These are phyloP conservation scores for Gandaritis pyraliata DNA, from an alignment of 2,888 invertebrate genomes.

Conservation along the genomic window DNA sequence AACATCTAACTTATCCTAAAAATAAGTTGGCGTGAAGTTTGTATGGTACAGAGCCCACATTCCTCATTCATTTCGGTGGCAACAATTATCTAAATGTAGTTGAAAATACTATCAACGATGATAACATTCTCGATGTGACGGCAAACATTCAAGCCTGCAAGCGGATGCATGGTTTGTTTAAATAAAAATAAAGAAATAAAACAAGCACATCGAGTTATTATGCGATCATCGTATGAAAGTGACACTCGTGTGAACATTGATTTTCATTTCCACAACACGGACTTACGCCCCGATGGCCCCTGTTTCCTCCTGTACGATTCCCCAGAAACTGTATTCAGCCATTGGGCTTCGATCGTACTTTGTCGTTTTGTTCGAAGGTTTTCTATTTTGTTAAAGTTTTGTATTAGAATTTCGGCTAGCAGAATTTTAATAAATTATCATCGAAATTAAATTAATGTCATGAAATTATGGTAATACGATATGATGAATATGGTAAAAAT, in stretches of 20 bases:
- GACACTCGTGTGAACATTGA: slow-evolving; percentile 50
- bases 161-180: slow-evolving; percentile 68
- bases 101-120: slow-evolving; percentile 65
- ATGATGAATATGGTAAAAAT: slow-evolving; percentile 33
- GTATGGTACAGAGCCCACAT: slow-evolving; percentile 75
- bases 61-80: slow-evolving; percentile 63
- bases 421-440: background rate
- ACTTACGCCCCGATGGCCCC: slow-evolving; percentile 87
- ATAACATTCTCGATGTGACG: slow-evolving; percentile 79
- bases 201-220: slow-evolving; percentile 79
- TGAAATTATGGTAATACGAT: slow-evolving; percentile 20
- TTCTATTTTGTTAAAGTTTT: slow-evolving; percentile 65
- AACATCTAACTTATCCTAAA: slow-evolving; percentile 55
- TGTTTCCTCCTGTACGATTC: slow-evolving; percentile 86
- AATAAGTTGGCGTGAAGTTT: slow-evolving; percentile 55
- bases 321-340: slow-evolving; percentile 66
- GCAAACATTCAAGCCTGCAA: slow-evolving; percentile 74
- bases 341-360: slow-evolving; percentile 65
- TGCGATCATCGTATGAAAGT: slow-evolving; percentile 74
- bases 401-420: slow-evolving; percentile 44
- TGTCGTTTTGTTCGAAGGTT: slow-evolving; percentile 76
- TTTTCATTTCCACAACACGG: slow-evolving; percentile 55
- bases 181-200: slow-evolving; percentile 62
- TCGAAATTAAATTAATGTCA: slow-evolving; percentile 25
- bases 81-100: slow-evolving; percentile 52